phyloP scores from a whole-genome alignment of 1,140 invertebrate species.

The Metopolophium dirhodum region DNA sequence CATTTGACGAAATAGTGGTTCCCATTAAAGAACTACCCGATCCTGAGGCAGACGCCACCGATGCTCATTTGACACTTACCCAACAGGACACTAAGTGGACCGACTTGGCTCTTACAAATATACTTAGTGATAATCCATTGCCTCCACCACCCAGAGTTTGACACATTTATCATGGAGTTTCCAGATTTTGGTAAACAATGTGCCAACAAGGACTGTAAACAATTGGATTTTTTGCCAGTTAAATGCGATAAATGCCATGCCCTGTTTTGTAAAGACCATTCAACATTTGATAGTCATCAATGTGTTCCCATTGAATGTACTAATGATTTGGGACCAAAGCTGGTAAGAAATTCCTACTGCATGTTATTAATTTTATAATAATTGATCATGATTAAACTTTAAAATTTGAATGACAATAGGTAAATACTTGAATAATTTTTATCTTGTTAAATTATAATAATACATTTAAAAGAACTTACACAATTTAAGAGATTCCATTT shows the following conservation, averaged over 20 bases:
- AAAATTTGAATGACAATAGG: not conserved
- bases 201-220: constrained; percentile 62
- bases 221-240: constrained; percentile 65
- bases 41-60: constrained; percentile 91
- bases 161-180: constrained; percentile 62
- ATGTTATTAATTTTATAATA: not conserved
- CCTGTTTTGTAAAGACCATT: constrained; percentile 65
- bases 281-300: constrained; percentile 61
- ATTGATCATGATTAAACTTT: not conserved
- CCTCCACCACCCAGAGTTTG: constrained; percentile 33
- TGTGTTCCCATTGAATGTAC: constrained; percentile 60
- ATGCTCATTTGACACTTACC: constrained; percentile 85
- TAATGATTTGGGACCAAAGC: not conserved
- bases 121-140: constrained; percentile 44
- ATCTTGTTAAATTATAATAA: not conserved
- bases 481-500: not conserved
- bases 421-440: too few relatives aligned
- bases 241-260: constrained; percentile 63
- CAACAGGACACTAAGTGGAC: constrained; percentile 92
- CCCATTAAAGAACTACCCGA: constrained; percentile 87
- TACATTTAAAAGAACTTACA: not conserved
- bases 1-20: constrained; percentile 88
- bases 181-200: constrained; percentile 63
- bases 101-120: constrained; percentile 74
- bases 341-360: constrained; percentile 7